Evolutionary conservation across 2,797 vertebrate species (phyloP).

Genomic region (Gallinago stenura): DNA sequence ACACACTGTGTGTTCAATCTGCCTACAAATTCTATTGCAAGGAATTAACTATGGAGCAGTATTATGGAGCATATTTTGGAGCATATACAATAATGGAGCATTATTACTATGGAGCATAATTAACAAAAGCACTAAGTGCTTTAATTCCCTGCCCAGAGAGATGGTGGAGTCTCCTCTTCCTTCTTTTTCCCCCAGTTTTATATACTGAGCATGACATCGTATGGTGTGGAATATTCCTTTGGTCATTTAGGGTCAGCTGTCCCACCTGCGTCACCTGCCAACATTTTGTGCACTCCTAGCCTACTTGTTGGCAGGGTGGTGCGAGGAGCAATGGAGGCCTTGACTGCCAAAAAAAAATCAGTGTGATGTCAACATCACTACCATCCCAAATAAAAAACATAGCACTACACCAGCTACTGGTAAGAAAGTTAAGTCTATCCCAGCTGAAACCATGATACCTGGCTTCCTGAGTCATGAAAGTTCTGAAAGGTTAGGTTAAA

Average conservation of each 20-base stretch:
- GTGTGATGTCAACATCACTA: not conserved
- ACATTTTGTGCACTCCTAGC: not conserved
- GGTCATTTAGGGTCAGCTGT: not conserved
- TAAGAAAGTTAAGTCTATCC: not conserved
- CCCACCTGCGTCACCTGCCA: not conserved
- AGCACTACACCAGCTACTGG: not conserved
- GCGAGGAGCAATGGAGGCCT: not conserved
- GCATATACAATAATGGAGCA: too few species aligned
- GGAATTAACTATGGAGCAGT: not conserved
- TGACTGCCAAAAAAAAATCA: not conserved
- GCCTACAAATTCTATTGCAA: rapidly evolving
- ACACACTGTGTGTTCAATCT: not conserved
- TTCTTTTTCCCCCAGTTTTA: not conserved
- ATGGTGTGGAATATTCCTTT: not conserved
- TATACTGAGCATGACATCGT: not conserved
- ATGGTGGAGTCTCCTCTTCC: not conserved
- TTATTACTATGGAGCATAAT: too few species aligned
- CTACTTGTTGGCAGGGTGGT: too few species aligned
- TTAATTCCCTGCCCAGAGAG: not conserved
- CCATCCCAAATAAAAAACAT: not conserved
- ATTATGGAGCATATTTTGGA: too few species aligned
- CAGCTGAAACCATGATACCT: not conserved
- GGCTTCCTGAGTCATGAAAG: not conserved
- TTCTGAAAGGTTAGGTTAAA: not conserved
- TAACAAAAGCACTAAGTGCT: not conserved